Evolutionary conservation across 2,113 vertebrate species (phyloP), one percentile per base, ranked within the genome.

Genomic region (Cervus canadensis): DNA sequence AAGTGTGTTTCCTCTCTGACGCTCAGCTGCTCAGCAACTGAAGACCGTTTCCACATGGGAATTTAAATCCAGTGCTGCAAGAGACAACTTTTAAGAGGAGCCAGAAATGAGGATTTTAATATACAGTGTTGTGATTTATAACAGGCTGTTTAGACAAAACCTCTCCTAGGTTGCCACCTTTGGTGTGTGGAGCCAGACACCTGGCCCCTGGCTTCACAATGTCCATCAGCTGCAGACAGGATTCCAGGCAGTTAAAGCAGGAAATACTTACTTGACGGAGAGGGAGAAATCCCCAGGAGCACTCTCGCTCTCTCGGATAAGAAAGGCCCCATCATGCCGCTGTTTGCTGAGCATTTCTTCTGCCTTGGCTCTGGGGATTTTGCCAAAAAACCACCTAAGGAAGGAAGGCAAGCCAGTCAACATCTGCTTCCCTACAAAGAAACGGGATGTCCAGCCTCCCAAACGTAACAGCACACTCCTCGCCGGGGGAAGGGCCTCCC

Each of bases 311-410:
- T 99, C 99, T 96, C 99, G 99, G 98, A 99, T 99, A 79, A 99
- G 99, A 98, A 99, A 99, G 96, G 99, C 99, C 94, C 99, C 99
- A 7, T 99, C 99, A 0, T 99, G 99, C 99, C 99, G 99, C 99
- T 99, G 99, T 99, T 99, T 99, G 98, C 99, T 99, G 62, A 99
- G 99, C 99, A 99, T 99, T 99, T 99, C 99, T 98, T 99, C 99
- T 97, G 99, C 99, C 98, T 99, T 99, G 25, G 99, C 99, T 97
- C 99, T 99, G 64, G 99, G 99, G 98, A 99, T 99, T 99, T 99
- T 99, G 96, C 99, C 99, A 92, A 99, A 99, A 99, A 99, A 99
- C 99, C 99, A 99, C 99, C 99, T 99, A 99, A 76, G 97, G 67
- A 97, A 97, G 54, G 97, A 96, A 94, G 95, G 76, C 87, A 94